phyloP scores from a whole-genome alignment of 1,140 invertebrate genomes.

The Cotesia typhae region DNA sequence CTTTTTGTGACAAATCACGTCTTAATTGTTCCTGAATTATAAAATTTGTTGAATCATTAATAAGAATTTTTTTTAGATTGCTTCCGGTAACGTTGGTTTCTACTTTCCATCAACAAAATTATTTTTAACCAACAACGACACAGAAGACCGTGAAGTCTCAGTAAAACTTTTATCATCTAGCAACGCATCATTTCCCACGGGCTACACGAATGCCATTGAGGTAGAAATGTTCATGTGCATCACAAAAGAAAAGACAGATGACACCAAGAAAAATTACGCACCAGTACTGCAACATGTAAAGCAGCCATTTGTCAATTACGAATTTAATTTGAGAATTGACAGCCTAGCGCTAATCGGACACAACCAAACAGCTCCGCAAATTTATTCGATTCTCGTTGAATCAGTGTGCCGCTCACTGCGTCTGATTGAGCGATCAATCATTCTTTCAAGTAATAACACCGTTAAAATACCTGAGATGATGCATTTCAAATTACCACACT shows the following conservation, averaged over 20 bases:
- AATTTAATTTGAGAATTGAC: constrained; percentile 74
- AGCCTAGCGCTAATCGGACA: constrained; percentile 74
- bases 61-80: constrained; percentile 63
- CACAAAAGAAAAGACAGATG: constrained; percentile 56
- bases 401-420: constrained; percentile 75
- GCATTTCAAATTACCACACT: constrained; percentile 67
- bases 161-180: constrained; percentile 68
- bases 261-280: constrained; percentile 53
- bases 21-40: neutral
- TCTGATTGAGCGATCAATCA: constrained; percentile 70
- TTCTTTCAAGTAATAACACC: constrained; percentile 63
- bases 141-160: constrained; percentile 65
- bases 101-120: constrained; percentile 68
- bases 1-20: too few species aligned
- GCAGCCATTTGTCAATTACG: constrained; percentile 60
- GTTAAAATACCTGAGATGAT: constrained; percentile 49
- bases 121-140: constrained; percentile 69
- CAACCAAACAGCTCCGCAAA: constrained; percentile 69
- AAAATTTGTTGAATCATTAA: neutral
- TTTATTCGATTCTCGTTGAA: constrained; percentile 79
- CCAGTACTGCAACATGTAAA: constrained; percentile 66
- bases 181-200: constrained; percentile 54
- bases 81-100: constrained; percentile 73
- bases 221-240: constrained; percentile 63
- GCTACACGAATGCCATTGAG: constrained; percentile 52